These are phyloP conservation scores for Phalacrocorax pelagicus DNA, from an alignment of 2,113 vertebrate species.

Conservation along the genomic window DNA sequence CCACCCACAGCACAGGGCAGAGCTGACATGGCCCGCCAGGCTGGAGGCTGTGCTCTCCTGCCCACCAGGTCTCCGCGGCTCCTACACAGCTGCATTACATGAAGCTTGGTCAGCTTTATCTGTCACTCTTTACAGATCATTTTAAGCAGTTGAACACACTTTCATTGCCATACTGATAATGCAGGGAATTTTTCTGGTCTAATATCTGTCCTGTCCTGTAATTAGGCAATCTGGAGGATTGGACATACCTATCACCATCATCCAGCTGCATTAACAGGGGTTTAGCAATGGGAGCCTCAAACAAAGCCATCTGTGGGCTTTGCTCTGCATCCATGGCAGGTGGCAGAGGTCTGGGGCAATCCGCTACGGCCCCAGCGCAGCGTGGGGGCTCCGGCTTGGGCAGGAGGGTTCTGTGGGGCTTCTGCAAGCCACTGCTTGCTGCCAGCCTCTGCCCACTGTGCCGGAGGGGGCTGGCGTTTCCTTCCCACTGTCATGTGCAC, in stretches of 20 bases:
- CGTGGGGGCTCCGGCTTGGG: neutral
- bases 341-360: neutral
- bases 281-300: neutral
- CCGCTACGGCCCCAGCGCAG: too few relatives aligned
- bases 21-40: neutral
- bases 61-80: too few relatives aligned
- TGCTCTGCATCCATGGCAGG: neutral
- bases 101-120: neutral
- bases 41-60: neutral
- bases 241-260: neutral
- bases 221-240: neutral
- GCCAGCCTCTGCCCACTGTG: neutral
- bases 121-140: neutral
- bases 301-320: neutral
- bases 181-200: neutral
- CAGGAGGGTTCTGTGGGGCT: neutral
- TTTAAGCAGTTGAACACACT: neutral
- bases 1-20: accelerated
- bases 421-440: neutral
- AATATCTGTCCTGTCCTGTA: neutral
- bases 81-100: neutral
- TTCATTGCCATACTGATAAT: neutral
- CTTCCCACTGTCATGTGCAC: neutral
- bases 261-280: neutral
- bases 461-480: neutral